phyloP scores from a whole-genome alignment of 2,888 invertebrate genomes.

The Deilephila elpenor region DNA sequence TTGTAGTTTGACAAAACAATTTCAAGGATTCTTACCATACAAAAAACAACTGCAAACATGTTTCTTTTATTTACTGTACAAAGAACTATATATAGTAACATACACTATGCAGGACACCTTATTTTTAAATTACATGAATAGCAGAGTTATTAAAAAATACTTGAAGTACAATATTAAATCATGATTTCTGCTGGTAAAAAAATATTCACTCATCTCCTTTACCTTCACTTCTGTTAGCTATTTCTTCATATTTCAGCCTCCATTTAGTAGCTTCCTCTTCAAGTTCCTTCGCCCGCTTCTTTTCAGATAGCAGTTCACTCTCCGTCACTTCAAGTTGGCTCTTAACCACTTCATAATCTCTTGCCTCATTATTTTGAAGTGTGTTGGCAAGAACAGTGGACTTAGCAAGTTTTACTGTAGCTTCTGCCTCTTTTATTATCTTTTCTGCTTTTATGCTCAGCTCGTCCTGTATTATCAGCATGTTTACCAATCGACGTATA shows the following conservation, averaged over 20 bases:
- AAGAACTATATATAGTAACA: too few relatives aligned
- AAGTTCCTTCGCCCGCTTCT: constrained; percentile 50
- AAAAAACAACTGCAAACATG: too few relatives aligned
- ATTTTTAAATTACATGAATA: too few relatives aligned
- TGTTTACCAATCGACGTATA: constrained; percentile 85
- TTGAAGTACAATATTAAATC: neutral
- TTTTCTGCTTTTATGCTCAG: constrained; percentile 86
- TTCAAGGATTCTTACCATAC: too few relatives aligned
- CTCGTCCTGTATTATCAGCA: constrained; percentile 87
- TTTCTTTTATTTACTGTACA: too few relatives aligned
- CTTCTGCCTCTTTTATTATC: constrained; percentile 88
- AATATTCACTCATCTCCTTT: constrained; percentile 53
- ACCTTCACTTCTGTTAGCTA: constrained; percentile 37
- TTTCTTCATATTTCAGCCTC: constrained; percentile 62
- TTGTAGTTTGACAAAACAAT: too few relatives aligned
- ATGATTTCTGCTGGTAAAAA: neutral
- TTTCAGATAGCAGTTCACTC: constrained; percentile 55
- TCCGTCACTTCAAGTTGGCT: constrained; percentile 54
- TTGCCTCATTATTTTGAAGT: constrained; percentile 49
- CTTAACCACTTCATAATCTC: constrained; percentile 50
- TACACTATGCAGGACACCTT: too few relatives aligned
- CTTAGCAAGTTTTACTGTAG: constrained; percentile 81
- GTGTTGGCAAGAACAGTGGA: constrained; percentile 57
- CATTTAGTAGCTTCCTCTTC: constrained; percentile 62
- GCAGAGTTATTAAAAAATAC: neutral